Conservation (phyloP, 2,113 vertebrate species). For the Psophia crepitans region DNA sequence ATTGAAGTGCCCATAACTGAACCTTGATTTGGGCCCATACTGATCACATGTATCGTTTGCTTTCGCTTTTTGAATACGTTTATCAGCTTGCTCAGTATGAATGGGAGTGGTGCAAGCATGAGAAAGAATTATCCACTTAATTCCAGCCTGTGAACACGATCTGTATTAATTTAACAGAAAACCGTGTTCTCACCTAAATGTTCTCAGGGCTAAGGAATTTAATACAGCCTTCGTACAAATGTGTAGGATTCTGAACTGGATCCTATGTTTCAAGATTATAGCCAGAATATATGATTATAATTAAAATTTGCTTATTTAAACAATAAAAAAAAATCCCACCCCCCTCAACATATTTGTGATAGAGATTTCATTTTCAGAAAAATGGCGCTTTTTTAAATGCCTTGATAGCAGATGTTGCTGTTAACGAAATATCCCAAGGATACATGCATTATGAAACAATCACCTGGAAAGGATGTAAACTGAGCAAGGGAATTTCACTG, state of each 20-base stretch:
- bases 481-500: neutral
- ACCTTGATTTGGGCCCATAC: neutral
- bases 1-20: neutral
- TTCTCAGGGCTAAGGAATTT: neutral
- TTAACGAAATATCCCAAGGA: neutral
- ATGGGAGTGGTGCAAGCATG: neutral
- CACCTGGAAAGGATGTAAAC: neutral
- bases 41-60: neutral
- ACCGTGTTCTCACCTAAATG: neutral
- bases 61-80: neutral
- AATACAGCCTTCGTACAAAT: fast-evolving
- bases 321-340: neutral
- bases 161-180: neutral
- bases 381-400: neutral
- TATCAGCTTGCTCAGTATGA: neutral
- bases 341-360: neutral
- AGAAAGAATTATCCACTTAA: neutral
- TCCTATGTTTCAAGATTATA: neutral
- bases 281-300: neutral
- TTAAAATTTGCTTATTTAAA: slow-evolving; percentile 13
- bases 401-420: slow-evolving; percentile 4
- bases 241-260: neutral
- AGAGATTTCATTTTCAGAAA: slow-evolving; percentile 34
- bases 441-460: neutral
- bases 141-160: neutral